A percentile compares a stretch with the other conserved stretches of the same genome.
Conservation (phyloP, 2,113 vertebrate genomes). For the Protobothrops mucrosquamatus region DNA sequence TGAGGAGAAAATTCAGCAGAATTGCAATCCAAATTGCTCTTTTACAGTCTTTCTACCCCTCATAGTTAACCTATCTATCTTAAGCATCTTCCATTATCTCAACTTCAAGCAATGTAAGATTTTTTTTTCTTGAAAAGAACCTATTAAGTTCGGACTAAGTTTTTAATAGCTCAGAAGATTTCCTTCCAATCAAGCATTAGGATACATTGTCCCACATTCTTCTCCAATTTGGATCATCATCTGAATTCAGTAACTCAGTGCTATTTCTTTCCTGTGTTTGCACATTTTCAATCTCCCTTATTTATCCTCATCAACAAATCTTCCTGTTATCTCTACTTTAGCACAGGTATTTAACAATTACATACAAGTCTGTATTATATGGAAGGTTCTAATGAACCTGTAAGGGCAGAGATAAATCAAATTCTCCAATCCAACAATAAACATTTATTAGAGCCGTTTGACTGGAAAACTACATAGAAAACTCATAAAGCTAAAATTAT, state of each 20-base stretch:
- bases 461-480: background rate
- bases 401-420: background rate
- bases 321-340: background rate
- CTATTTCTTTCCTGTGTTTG: background rate
- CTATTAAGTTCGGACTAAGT: background rate
- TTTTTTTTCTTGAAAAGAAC: background rate
- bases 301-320: background rate
- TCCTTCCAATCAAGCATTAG: background rate
- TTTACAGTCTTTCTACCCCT: background rate
- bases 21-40: background rate
- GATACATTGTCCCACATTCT: background rate
- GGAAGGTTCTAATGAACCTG: background rate
- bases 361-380: background rate
- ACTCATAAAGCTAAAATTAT: background rate
- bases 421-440: background rate
- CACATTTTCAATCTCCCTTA: background rate
- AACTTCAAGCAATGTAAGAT: background rate
- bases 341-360: background rate
- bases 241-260: background rate
- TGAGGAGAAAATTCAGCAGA: constrained; percentile 1
- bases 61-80: background rate
- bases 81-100: background rate
- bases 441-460: background rate
- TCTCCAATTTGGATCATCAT: background rate
- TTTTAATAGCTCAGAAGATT: background rate